Evolutionary conservation across 2,113 vertebrate genomes (phyloP).

Genomic region (Corythornis cristatus): DNA sequence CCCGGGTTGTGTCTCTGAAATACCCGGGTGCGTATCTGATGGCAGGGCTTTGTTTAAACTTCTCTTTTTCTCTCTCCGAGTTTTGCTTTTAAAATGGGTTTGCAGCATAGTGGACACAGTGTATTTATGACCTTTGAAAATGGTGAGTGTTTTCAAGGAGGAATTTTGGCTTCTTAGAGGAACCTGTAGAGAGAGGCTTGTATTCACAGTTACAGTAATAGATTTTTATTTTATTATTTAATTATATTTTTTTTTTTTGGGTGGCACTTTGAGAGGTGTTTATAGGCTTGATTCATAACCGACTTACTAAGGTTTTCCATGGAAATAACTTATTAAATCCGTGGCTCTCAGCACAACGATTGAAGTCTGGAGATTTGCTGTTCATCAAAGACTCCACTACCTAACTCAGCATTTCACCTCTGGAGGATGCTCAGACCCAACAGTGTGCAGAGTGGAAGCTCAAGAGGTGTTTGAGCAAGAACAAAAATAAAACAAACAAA

Average conservation of each 20-base stretch:
- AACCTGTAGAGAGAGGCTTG: conserved; percentile 53
- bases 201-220: conserved; percentile 66
- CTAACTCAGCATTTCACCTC: conserved; percentile 60
- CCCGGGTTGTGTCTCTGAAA: not conserved
- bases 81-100: not conserved
- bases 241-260: not conserved
- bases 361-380: conserved; percentile 70
- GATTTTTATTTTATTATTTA: not conserved
- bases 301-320: conserved; percentile 80
- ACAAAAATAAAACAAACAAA: not conserved
- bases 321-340: conserved; percentile 83
- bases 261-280: conserved; percentile 80
- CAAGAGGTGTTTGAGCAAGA: not conserved
- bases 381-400: conserved; percentile 67
- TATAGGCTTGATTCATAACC: conserved; percentile 79
- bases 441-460: not conserved
- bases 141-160: not conserved
- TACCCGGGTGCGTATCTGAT: not conserved
- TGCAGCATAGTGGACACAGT: not conserved
- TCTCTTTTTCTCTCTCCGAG: not conserved
- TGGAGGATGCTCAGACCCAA: conserved; percentile 2
- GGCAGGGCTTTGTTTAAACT: conserved; percentile 29
- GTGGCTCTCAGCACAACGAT: conserved; percentile 47
- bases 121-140: conserved; percentile 35
- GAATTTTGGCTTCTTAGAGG: conserved; percentile 25